Conservation (phyloP, 1,140 invertebrate species). For the Harlomillsia oculata region DNA sequence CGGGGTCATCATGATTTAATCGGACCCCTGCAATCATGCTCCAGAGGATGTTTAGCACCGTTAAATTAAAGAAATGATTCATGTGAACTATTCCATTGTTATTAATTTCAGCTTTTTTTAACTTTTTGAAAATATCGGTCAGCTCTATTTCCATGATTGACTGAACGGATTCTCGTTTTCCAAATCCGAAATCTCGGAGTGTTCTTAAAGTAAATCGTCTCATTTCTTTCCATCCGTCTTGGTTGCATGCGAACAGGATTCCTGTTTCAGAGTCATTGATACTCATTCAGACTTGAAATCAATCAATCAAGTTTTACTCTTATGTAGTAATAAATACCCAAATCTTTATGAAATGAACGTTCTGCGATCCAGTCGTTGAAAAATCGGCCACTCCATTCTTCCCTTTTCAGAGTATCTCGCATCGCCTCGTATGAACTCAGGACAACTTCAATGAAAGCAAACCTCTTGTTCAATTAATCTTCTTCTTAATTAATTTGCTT, state of each 20-base stretch:
- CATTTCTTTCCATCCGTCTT: constrained; percentile 24
- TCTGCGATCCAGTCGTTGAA: background rate
- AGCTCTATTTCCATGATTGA: constrained; percentile 19
- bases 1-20: constrained; percentile 40
- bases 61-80: constrained; percentile 29
- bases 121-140: background rate
- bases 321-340: constrained; percentile 3
- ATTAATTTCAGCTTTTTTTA: constrained; percentile 35
- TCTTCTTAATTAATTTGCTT: background rate
- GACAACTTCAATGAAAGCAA: background rate
- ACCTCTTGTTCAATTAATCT: background rate
- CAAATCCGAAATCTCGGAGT: constrained; percentile 27
- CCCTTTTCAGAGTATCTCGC: background rate
- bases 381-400: constrained; percentile 11
- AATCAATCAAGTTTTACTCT: background rate
- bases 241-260: constrained; percentile 18
- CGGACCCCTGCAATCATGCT: constrained; percentile 68
- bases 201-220: constrained; percentile 24
- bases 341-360: background rate
- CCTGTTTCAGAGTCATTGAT: constrained; percentile 5
- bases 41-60: constrained; percentile 52
- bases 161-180: constrained; percentile 21
- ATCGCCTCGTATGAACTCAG: constrained; percentile 5
- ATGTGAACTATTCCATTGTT: background rate
- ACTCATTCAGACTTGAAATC: background rate